Conservation (phyloP, 1,140 invertebrate genomes). For the Polypedilum pembai region DNA sequence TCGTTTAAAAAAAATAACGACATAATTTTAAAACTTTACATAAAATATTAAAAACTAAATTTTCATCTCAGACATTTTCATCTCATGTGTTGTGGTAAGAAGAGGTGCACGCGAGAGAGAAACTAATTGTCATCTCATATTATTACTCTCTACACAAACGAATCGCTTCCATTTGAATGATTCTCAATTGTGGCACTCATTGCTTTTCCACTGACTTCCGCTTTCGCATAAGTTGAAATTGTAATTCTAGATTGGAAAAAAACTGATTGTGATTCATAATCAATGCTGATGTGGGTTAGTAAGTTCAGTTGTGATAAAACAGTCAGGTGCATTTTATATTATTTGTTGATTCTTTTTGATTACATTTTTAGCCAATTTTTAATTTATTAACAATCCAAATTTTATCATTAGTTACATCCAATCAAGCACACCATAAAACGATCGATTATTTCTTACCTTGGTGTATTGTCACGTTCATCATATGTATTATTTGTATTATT, state of each 20-base stretch:
- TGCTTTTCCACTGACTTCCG: constrained; percentile 13
- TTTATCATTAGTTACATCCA: constrained; percentile 1
- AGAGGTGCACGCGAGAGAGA: too few species aligned
- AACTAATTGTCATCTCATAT: too few species aligned
- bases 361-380: background rate
- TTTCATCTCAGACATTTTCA: too few species aligned
- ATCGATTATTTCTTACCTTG: background rate
- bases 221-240: constrained; percentile 16
- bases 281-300: constrained; percentile 2
- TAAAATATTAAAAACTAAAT: too few species aligned
- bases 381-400: background rate
- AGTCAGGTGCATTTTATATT: background rate
- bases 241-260: constrained; percentile 26
- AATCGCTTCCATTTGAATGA: constrained; percentile 7
- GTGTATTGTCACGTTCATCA: background rate
- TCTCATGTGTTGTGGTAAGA: too few species aligned
- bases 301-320: background rate
- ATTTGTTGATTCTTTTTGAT: background rate
- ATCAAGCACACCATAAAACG: background rate
- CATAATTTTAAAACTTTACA: too few species aligned
- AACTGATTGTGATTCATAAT: constrained; percentile 15
- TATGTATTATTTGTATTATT: constrained; percentile 4
- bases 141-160: background rate
- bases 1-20: too few species aligned
- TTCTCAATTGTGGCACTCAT: constrained; percentile 9